phyloP scores from a whole-genome alignment of 2,888 invertebrate species.

The Zygaena filipendulae region DNA sequence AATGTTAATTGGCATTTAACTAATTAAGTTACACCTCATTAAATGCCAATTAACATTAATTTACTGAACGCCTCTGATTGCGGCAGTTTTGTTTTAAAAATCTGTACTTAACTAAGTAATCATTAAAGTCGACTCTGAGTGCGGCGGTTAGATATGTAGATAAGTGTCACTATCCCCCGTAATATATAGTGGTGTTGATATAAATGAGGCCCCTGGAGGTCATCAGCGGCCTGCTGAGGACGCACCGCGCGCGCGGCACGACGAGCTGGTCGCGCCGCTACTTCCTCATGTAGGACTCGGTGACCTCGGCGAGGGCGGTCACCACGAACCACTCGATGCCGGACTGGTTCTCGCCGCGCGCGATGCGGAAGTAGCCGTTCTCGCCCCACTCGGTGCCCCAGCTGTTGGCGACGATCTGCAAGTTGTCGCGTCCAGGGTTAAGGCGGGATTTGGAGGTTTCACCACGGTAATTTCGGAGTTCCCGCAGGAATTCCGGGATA shows the following conservation, averaged over 20 bases:
- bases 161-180: conserved; percentile 29
- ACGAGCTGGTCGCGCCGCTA: conserved; percentile 39
- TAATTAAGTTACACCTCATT: no score
- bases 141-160: no score
- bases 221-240: conserved; percentile 29
- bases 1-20: no score
- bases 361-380: conserved; percentile 88
- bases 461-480: no score
- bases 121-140: no score
- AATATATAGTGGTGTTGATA: conserved; percentile 41
- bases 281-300: conserved; percentile 41
- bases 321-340: conserved; percentile 92
- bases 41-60: no score
- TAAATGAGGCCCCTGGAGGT: conserved; percentile 33
- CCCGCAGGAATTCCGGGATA: no score
- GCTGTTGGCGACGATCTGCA: conserved; percentile 91
- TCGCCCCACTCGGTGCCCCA: conserved; percentile 96
- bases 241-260: conserved; percentile 39
- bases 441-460: no score
- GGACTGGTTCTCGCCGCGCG: conserved; percentile 86
- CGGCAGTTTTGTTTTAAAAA: no score
- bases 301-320: conserved; percentile 77
- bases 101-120: no score
- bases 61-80: no score
- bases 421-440: no score